phyloP scores from a whole-genome alignment of 2,113 vertebrate genomes.

The Helogale parvula region DNA sequence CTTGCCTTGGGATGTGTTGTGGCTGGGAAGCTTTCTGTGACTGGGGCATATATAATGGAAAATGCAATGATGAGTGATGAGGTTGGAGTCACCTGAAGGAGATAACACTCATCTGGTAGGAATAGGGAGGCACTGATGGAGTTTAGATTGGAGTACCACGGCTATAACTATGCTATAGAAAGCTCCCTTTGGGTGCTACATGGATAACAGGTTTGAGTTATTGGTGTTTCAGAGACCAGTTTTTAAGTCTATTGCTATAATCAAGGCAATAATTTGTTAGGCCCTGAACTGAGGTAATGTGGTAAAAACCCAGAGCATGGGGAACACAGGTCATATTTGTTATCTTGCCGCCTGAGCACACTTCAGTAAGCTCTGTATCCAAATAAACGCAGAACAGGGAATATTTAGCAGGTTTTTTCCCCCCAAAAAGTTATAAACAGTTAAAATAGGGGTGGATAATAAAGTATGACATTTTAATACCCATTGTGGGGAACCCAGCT shows the following conservation, averaged over 20 bases:
- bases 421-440: conserved; percentile 49
- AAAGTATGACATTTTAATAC: conserved; percentile 67
- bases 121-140: background rate
- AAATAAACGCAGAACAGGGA: background rate
- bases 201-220: background rate
- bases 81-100: background rate
- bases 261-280: background rate
- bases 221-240: background rate
- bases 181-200: background rate
- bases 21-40: background rate
- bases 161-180: background rate
- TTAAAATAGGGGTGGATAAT: conserved; percentile 3
- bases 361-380: background rate
- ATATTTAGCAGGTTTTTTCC: background rate
- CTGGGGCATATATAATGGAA: background rate
- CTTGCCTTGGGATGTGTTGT: background rate
- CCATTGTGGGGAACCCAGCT: conserved; percentile 39
- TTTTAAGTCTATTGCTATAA: background rate
- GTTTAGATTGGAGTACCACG: too few species aligned
- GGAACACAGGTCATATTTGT: background rate
- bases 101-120: too few species aligned
- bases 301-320: rapidly evolving
- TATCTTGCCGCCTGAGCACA: background rate
- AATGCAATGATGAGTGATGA: background rate
- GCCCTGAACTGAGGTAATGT: background rate